phyloP scores from a whole-genome alignment of 1,140 invertebrate genomes.

The Drosophila malerkotliana region DNA sequence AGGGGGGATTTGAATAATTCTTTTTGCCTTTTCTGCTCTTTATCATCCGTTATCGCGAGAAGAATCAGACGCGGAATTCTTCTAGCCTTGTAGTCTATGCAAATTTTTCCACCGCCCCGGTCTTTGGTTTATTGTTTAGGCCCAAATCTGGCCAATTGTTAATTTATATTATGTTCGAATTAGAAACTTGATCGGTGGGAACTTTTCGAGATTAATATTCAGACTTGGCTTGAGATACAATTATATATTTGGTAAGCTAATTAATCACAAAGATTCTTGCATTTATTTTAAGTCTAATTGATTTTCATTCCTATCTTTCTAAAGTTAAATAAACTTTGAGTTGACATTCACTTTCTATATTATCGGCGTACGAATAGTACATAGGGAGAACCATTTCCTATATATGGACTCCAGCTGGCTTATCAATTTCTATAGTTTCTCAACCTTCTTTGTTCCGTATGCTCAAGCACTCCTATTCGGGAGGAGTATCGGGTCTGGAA shows the following conservation, averaged over 20 bases:
- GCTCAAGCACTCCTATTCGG: constrained; percentile 29
- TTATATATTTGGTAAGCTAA: not conserved
- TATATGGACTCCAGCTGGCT: constrained; percentile 23
- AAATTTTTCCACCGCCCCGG: constrained; percentile 40
- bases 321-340: not conserved
- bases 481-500: constrained; percentile 18
- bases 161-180: constrained; percentile 9
- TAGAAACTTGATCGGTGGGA: not conserved
- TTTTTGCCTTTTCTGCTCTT: constrained; percentile 29
- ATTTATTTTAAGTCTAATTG: not conserved
- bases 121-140: constrained; percentile 23
- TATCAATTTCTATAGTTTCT: constrained; percentile 31
- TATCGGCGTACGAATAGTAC: constrained; percentile 2
- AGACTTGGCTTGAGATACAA: not conserved
- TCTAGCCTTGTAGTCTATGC: constrained; percentile 36
- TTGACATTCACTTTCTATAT: constrained; percentile 12
- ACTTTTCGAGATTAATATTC: not conserved
- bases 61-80: constrained; percentile 38
- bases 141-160: constrained; percentile 8
- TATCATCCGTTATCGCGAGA: constrained; percentile 51
- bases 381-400: constrained; percentile 11
- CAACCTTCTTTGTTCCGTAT: constrained; percentile 39
- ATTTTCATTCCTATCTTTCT: not conserved
- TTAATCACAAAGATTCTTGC: not conserved
- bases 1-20: constrained; percentile 31